Conservation (phyloP, 2,797 vertebrate genomes). For the Siniperca undulata region DNA sequence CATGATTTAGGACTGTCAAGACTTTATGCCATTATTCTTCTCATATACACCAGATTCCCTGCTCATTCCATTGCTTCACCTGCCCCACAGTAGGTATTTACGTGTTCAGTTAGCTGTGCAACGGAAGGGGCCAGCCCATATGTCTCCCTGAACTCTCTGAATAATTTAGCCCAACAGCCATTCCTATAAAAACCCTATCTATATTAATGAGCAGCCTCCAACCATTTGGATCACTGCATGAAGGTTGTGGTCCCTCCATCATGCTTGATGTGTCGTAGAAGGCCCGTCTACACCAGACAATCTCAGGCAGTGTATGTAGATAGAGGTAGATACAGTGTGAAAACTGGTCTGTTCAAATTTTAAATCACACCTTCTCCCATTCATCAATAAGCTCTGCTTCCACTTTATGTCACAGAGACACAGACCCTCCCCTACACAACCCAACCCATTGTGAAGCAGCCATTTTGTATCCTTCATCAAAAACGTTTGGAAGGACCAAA, state of each 20-base stretch:
- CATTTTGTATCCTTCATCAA: conserved; percentile 9
- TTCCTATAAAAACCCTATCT: conserved; percentile 86
- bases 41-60: conserved; percentile 43
- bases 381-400: conserved; percentile 18
- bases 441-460: background rate
- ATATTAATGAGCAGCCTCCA: conserved; percentile 86
- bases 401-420: conserved; percentile 3
- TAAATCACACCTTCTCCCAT: conserved; percentile 18
- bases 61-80: conserved; percentile 57
- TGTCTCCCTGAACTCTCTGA: conserved; percentile 79
- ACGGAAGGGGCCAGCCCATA: conserved; percentile 73
- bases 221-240: conserved; percentile 73
- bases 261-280: conserved; percentile 53
- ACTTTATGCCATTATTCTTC: conserved; percentile 63
- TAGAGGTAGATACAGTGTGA: conserved; percentile 14
- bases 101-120: conserved; percentile 74
- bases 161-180: conserved; percentile 85
- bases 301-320: conserved; percentile 5
- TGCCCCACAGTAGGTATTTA: conserved; percentile 76
- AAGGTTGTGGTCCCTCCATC: conserved; percentile 66
- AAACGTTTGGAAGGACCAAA: background rate
- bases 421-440: background rate
- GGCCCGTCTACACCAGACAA: conserved; percentile 37
- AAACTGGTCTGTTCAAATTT: conserved; percentile 11
- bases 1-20: conserved; percentile 70